Percentiles rank a stretch among this genome's conserved stretches.
These are phyloP conservation scores for Chalcis sispes DNA, from an alignment of 2,888 invertebrate species.

Conservation along the genomic window DNA sequence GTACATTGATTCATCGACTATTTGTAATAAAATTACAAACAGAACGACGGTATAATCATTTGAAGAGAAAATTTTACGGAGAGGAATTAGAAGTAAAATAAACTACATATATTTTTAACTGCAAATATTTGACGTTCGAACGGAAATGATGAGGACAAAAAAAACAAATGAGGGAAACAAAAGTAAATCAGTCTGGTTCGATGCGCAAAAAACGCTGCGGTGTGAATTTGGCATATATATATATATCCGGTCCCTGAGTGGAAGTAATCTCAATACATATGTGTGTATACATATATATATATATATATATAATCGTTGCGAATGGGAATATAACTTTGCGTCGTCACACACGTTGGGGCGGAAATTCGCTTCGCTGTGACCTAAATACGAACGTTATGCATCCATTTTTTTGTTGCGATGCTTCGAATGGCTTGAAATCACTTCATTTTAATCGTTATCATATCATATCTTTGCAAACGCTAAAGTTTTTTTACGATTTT, in stretches of 20 bases:
- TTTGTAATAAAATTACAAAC: no score
- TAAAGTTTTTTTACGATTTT: no score
- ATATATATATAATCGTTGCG: conserved; percentile 22
- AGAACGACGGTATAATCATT: no score
- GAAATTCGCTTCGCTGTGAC: background rate
- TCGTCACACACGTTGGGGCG: background rate
- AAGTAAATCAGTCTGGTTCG: conserved; percentile 45
- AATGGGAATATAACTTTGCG: conserved; percentile 50
- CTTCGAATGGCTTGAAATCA: conserved; percentile 39
- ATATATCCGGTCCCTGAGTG: conserved; percentile 66
- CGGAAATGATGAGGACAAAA: no score
- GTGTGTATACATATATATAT: no score
- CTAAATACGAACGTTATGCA: conserved; percentile 3
- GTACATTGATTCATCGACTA: no score
- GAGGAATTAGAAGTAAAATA: no score
- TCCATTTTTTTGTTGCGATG: background rate
- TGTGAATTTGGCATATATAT: conserved; percentile 64
- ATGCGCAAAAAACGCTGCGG: conserved; percentile 24
- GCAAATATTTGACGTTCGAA: no score
- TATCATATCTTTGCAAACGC: no score
- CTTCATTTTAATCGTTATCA: background rate
- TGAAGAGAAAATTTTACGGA: no score
- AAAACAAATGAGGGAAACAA: conserved; percentile 2
- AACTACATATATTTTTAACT: no score
- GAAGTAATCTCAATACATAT: conserved; percentile 57